phyloP scores from a whole-genome alignment of 2,797 vertebrate species.

The Sebastes oblongus region DNA sequence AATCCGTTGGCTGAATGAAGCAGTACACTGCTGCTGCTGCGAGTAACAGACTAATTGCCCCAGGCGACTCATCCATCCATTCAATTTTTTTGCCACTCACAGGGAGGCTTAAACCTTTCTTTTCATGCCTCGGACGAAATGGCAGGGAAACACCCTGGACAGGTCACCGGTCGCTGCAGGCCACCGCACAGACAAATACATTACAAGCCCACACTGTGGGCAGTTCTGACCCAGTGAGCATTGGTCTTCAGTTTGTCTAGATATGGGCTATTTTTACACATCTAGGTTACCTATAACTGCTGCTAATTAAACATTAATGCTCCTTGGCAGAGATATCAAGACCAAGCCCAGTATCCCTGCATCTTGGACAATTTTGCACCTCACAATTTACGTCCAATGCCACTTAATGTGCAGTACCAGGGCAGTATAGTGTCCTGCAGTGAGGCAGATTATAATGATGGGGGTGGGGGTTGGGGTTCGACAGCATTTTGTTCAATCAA shows the following conservation, averaged over 20 bases:
- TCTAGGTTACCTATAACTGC: not conserved
- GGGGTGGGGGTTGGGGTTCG: not conserved
- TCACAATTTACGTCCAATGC: not conserved
- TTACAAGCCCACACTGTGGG: conserved; percentile 18
- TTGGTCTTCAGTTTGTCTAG: conserved; percentile 9
- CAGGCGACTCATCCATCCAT: conserved; percentile 33
- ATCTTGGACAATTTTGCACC: not conserved
- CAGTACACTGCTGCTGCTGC: not conserved
- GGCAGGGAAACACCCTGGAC: conserved; percentile 36
- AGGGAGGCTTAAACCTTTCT: conserved; percentile 12
- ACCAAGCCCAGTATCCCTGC: not conserved
- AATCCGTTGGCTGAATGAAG: conserved; percentile 41
- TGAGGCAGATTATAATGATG: not conserved
- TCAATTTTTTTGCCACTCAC: conserved; percentile 24
- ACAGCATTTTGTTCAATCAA: not conserved
- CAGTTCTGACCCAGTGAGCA: conserved; percentile 32
- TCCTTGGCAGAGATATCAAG: not conserved
- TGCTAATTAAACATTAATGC: not conserved
- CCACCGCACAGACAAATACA: conserved; percentile 15
- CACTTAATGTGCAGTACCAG: not conserved
- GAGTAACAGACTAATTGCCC: conserved; percentile 45
- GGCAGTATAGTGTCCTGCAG: not conserved
- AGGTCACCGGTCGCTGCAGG: conserved; percentile 45
- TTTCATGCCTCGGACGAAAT: conserved; percentile 18
- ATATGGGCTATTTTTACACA: not conserved